Evolutionary conservation across 2,888 invertebrate species (phyloP), one percentile per base, ranked within the genome.

Genomic region (Coleophora deauratella): DNA sequence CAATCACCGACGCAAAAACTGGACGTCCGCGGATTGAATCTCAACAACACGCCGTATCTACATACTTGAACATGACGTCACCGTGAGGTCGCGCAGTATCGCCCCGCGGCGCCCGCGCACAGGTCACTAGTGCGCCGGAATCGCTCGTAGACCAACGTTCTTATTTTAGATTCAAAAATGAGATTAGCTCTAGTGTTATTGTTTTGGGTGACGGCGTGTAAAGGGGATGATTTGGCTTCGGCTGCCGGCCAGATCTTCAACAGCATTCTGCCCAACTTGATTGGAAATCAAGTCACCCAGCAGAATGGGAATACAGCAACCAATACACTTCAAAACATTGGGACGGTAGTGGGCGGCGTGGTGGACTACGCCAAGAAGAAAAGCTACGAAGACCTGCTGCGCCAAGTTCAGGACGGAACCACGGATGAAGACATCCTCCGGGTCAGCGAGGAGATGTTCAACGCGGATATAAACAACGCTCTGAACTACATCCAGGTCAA

Each of bases 401-500:
- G 70, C 9, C 80, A 79, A 52, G 73, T 76, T 8, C 82, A 82
- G 48, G 86, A 87, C 41, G 59, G 85, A 0, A 89, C 91, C 37
- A 88, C 88, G 1, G 91, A 93, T 48, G 90, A 89, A 44, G 90
- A 93, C 59, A 72, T 93, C 37, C 85, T 90, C 43, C 87, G 90
- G 37, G 78, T 94, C 48, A 89, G 92, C 13, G 94, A 94, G 66
- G 88, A 88, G 45, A 84, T 95, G 55, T 89, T 92, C 58, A 88
- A 87, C 48, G 89, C 91, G 55, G 95, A 95, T 62, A 72, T 82
- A 15, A 93, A 93, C 69, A 93, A 93, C 63, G 92, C 92, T n/a
- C 85, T 91, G 38, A 88, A 77, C 58, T 88, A 89, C 57, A 89
- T 94, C 35, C 89, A 87, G 28, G 74, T 94, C 28, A 92, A 93